phyloP scores from a whole-genome alignment of 2,113 vertebrate species.

The Phaethon lepturus region DNA sequence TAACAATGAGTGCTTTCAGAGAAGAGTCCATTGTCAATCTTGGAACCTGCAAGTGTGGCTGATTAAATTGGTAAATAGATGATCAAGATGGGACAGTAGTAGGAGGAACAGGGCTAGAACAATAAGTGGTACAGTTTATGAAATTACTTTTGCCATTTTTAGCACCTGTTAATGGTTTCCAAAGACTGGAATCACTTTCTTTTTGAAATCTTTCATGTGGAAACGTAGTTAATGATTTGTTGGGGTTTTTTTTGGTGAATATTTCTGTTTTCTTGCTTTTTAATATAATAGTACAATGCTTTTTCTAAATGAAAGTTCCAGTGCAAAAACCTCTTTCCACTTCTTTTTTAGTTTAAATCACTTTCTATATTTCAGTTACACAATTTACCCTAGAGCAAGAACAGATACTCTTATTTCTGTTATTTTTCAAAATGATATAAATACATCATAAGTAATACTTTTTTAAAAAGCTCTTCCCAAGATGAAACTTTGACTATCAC shows the following conservation, averaged over 20 bases:
- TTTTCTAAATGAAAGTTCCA: neutral
- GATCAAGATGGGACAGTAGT: neutral
- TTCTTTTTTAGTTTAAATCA: neutral
- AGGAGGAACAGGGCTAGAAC: neutral
- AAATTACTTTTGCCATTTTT: neutral
- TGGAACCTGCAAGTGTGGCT: neutral
- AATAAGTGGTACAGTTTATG: neutral
- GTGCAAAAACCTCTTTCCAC: neutral
- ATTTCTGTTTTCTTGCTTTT: neutral
- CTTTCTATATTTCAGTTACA: neutral
- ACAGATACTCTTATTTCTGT: neutral
- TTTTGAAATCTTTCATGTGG: neutral
- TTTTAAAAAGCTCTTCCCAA: neutral
- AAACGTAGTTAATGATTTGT: neutral
- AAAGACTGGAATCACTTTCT: neutral
- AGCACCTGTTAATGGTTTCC: neutral
- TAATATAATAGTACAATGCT: neutral
- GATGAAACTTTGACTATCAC: neutral
- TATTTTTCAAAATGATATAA: neutral
- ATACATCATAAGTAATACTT: neutral
- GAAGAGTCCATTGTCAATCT: neutral
- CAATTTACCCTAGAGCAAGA: neutral
- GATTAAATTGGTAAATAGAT: neutral
- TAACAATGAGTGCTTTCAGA: neutral
- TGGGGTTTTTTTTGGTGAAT: neutral